Evolutionary conservation across 2,888 invertebrate genomes (phyloP), one percentile per base, ranked within the genome.

Genomic region (Disparrhopalites patrizii): DNA sequence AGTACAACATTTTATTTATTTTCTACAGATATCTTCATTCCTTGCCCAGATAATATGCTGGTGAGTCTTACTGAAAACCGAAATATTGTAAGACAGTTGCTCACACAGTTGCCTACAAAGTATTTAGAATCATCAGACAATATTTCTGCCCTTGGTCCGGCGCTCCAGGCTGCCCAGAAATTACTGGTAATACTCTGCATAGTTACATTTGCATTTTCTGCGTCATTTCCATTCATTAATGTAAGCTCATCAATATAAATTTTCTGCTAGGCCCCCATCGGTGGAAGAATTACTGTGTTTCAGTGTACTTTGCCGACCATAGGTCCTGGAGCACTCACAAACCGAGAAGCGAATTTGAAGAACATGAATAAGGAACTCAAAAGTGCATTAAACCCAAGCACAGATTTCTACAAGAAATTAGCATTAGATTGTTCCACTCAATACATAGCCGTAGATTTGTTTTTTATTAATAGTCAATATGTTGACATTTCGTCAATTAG

Each of bases 341-440:
- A 87, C 10, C 85, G 93, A 76, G 67, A 70, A 10, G 77, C 71
- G 70, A 72, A 72, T 82, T 87, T 75, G 96, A 98, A 81, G 92
- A 96, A 80, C 91, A 94, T 0, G 91, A 89, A 77, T 87, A 90
- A 72, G 83, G 93, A 51, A 81, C 85, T 36, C 85, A 87, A 7
- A 89, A 85, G 88, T 0, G 90, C 93, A 78, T 81, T 97, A 70
- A 93, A 91, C 79, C 97, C 99, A 0, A 93, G 93, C 2, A 97
- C 93, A 1, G 99, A 99, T 80, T 99, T 97, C 82, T 95, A 95
- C 82, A 99, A 99, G 82, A 88, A 94, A 54, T 81, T 95, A 33
- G 95, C 99, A 0, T 80, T 99, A 56, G 97, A 99, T 79, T 98
- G 97, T 80, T 95, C 94, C 74, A 94, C 92, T 0, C 94, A 93